A percentile compares a stretch with the other conserved stretches of the same genome.
These are phyloP conservation scores for Carcinoscorpius rotundicauda DNA, from an alignment of 1,140 invertebrate species.

Conservation along the genomic window DNA sequence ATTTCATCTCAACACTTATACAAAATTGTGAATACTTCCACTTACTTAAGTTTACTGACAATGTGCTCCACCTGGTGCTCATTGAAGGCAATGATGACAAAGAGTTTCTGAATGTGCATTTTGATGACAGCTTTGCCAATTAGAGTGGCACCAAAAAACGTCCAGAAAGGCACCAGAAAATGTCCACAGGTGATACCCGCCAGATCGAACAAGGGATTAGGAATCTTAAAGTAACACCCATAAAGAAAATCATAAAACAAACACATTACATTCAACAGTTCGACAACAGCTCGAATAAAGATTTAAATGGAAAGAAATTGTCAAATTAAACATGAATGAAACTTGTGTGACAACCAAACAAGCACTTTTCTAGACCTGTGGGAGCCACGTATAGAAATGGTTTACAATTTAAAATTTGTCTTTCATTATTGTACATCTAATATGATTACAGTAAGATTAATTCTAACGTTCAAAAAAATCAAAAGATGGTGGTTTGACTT, in stretches of 20 bases:
- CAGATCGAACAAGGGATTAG: slow-evolving; percentile 98
- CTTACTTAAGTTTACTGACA: slow-evolving; percentile 48
- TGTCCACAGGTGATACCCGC: slow-evolving; percentile 98
- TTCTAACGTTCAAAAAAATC: too few species aligned
- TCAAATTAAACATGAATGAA: too few species aligned
- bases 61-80: slow-evolving; percentile 73
- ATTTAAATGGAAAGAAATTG: too few species aligned
- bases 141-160: slow-evolving; percentile 97
- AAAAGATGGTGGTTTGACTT: slow-evolving; percentile 26
- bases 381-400: too few species aligned
- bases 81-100: slow-evolving; percentile 95
- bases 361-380: too few species aligned
- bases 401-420: too few species aligned
- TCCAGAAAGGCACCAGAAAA: slow-evolving; percentile 98
- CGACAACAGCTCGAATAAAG: too few species aligned
- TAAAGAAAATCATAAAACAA: slow-evolving; percentile 20
- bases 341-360: too few species aligned
- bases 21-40: slow-evolving; percentile 1
- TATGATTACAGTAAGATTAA: too few species aligned
- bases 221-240: slow-evolving; percentile 51
- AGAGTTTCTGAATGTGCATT: slow-evolving; percentile 97
- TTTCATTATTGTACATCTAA: too few species aligned
- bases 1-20: not conserved
- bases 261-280: too few species aligned
- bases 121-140: slow-evolving; percentile 98